Base-by-base conservation (phyloP, 2,113 vertebrate species). In the Amblyopsis rosae region DNA sequence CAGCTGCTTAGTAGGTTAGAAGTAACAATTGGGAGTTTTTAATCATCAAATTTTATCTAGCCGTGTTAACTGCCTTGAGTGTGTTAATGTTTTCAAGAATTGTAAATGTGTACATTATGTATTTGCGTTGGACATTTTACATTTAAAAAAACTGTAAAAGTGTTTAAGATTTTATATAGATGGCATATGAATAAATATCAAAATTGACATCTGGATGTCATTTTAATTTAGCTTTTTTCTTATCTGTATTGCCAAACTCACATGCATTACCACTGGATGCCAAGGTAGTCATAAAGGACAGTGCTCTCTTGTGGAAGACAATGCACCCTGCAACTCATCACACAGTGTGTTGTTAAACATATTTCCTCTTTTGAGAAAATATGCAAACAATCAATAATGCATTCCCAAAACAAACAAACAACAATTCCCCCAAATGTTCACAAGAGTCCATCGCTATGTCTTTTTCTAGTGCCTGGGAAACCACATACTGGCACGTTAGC, bases 101-200 rank as follows among this genome's bases (percentile, higher is more conserved):
- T 94, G 88, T 94, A 92, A 80, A 94, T 92, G 86, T 94, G 92
- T 93, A 91, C 88, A 78, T 82, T 89, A 72, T 84, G 49, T 79
- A 79, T 92, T 86, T 85, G 87, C 82, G 89, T 88, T 93, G 90
- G 90, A 92, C 84, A 91, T 88, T 92, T 88, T 72, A 80, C 73
- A 70, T 67, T 90, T 82, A 83, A 65, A 69, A 88, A 87, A 85
- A 90, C 89, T 91, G 93, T 94, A 93, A 94, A 93, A 90, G 85
- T 92, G 88, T 91, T 94, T 94, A 94, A 91, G 93, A 93, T 92
- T 85, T 93, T 95, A 93, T 93, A 93, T 93, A 86, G 86, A 92
- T 88, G 79, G 91, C 89, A 92, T 91, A 91, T 91, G 83, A 93
- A 93, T 93, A 93, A 94, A 95, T 92, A 91, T 92, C 89, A 91